Evolutionary conservation across 2,113 vertebrate genomes (phyloP).

Genomic region (Prunella himalayana): DNA sequence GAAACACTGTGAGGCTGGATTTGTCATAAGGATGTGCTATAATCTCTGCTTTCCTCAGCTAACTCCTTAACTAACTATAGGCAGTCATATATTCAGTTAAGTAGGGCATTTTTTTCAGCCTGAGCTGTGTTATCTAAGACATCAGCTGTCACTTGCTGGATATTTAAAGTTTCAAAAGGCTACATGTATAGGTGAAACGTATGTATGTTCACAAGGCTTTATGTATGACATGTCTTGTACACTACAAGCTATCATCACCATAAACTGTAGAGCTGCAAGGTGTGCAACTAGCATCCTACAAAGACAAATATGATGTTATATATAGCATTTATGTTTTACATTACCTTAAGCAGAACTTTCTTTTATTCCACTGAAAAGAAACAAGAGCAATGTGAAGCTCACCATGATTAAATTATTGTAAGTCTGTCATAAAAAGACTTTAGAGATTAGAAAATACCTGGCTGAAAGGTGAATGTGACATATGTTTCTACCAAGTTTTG

Average conservation of each 20-base stretch:
- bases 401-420: not conserved
- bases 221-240: not conserved
- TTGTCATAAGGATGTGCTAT: not conserved
- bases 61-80: not conserved
- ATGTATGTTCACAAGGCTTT: not conserved
- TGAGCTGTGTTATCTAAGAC: not conserved
- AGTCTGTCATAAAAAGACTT: not conserved
- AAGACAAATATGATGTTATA: not conserved
- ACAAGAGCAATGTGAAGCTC: not conserved
- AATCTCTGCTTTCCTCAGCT: not conserved
- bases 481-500: not conserved
- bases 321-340: not conserved
- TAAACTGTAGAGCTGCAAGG: not conserved
- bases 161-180: not conserved
- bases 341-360: not conserved
- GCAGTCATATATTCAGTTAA: not conserved
- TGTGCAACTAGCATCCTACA: not conserved
- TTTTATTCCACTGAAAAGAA: not conserved
- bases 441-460: not conserved
- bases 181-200: not conserved
- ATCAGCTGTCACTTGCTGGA: not conserved
- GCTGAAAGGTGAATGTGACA: not conserved
- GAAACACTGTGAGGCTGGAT: not conserved
- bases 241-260: not conserved
- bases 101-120: not conserved